Evolutionary conservation across 2,113 vertebrate genomes (phyloP).

Genomic region (Eublepharis macularius): DNA sequence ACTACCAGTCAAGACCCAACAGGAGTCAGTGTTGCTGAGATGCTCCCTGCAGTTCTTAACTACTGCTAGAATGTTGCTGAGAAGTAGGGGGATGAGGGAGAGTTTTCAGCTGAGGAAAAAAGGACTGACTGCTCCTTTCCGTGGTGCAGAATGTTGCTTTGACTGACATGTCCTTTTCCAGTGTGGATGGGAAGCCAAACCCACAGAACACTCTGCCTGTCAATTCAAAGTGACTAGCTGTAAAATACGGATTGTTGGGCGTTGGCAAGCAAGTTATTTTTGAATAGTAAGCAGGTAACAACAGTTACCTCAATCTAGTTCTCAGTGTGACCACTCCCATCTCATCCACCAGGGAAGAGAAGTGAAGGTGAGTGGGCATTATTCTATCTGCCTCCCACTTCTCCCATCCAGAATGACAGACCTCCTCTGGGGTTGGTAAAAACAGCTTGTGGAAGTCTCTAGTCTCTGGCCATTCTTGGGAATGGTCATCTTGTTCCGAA

Average conservation of each 20-base stretch:
- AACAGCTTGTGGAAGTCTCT: slow-evolving; percentile 97
- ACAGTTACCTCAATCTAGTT: slow-evolving; percentile 46
- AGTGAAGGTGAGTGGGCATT: slow-evolving; percentile 37
- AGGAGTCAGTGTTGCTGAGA: slow-evolving; percentile 6
- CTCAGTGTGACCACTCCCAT: slow-evolving; percentile 24
- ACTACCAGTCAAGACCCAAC: slow-evolving; percentile 8
- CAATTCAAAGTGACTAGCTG: not conserved
- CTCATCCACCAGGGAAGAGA: slow-evolving; percentile 36
- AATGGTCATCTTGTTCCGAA: slow-evolving; percentile 96
- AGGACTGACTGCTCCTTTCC: slow-evolving; percentile 2
- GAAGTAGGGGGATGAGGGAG: slow-evolving; percentile 12
- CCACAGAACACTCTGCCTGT: not conserved
- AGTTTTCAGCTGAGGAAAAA: slow-evolving; percentile 23
- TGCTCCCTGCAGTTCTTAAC: slow-evolving; percentile 4
- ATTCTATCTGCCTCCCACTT: slow-evolving; percentile 93
- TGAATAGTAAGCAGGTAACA: slow-evolving; percentile 48
- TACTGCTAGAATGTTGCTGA: not conserved
- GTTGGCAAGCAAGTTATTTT: slow-evolving; percentile 28
- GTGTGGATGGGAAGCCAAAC: not conserved
- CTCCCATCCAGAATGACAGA: slow-evolving; percentile 96
- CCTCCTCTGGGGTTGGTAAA: slow-evolving; percentile 96
- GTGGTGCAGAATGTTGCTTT: not conserved
- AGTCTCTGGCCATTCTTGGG: slow-evolving; percentile 97
- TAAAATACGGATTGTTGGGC: slow-evolving; percentile 10
- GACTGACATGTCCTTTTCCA: rapidly evolving